Evolutionary conservation across 1,140 invertebrate species (phyloP).

Genomic region (Nomia melanderi): DNA sequence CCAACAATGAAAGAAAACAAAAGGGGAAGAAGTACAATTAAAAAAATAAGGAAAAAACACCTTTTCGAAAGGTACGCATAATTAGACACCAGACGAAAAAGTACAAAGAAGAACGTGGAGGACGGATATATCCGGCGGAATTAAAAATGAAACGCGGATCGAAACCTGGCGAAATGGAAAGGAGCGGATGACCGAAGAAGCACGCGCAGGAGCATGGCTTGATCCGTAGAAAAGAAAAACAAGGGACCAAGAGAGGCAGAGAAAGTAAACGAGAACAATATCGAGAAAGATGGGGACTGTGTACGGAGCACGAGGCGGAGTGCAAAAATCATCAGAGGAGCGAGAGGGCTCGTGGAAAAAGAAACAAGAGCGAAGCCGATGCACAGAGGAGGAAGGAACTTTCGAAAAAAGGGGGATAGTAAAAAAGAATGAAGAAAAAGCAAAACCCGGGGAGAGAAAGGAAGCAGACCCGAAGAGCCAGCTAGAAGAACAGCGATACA

Average conservation of each 20-base stretch:
- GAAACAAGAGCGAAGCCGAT: neutral
- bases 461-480: neutral
- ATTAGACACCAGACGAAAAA: too few species aligned
- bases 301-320: neutral
- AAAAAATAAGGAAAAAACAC: too few species aligned
- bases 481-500: slow-evolving; percentile 12
- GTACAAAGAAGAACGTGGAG: too few species aligned
- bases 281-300: too few species aligned
- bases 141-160: too few species aligned
- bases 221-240: neutral
- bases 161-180: neutral
- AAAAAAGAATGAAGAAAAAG: neutral
- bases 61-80: too few species aligned
- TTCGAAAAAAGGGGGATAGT: neutral
- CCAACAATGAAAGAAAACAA: too few species aligned
- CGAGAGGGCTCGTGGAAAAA: neutral
- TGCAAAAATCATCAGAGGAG: neutral
- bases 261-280: too few species aligned
- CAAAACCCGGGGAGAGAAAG: neutral
- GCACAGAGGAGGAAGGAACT: neutral
- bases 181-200: neutral
- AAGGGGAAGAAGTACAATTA: too few species aligned
- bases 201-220: too few species aligned
- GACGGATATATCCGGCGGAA: too few species aligned
- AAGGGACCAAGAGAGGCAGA: neutral